Evolutionary conservation across 2,113 vertebrate genomes (phyloP), one percentile per base, ranked within the genome.

Genomic region (Opisthocomus hoazin): DNA sequence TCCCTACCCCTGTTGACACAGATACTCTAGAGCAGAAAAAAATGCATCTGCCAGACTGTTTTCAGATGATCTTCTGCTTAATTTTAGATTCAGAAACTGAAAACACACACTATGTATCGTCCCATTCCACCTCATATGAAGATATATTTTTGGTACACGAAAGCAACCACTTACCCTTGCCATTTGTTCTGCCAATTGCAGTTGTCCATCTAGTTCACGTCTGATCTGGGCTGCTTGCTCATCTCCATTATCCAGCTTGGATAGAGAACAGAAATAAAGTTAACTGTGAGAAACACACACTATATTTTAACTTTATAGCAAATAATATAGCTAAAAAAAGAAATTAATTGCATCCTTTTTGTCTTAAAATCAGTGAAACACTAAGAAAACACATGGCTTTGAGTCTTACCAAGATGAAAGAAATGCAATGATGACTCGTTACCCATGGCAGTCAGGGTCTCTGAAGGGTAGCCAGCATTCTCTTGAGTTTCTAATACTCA

Each of bases 151-250:
- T 60, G 68, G 37, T 81, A 61, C 24, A n/a, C 12, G 20, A 86
- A 92, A 86, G 46, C 37, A 69, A 41, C 4, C 20, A 64, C 97
- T 97, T 97, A 99, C 99, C 98, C 98, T 98, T 90, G 99, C 98
- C 94, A 99, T 99, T 97, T 98, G 98, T 54, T 99, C 99, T 8
- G 99, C 99, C 96, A 99, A 46, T n/a, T 99, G 99, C 19, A 99
- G 96, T 37, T 99, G 98, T 20, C 99, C 99, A 77, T 99, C 99
- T 78, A 99, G 98, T 89, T 99, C 99, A 87, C 99, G 98, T 96
- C 99, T 98, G 96, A 99, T 99, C 97, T 99, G 99, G 45, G 99
- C 99, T 66, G 99, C 99, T 97, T 99, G 99, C 88, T 99, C 99
- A 84, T 99, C 99, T 94, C 99, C 98, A 54, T 99, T 99, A 97